Evolutionary conservation across 2,113 vertebrate genomes (phyloP), one percentile per base, ranked within the genome.

Genomic region (Chlorocebus sabaeus): DNA sequence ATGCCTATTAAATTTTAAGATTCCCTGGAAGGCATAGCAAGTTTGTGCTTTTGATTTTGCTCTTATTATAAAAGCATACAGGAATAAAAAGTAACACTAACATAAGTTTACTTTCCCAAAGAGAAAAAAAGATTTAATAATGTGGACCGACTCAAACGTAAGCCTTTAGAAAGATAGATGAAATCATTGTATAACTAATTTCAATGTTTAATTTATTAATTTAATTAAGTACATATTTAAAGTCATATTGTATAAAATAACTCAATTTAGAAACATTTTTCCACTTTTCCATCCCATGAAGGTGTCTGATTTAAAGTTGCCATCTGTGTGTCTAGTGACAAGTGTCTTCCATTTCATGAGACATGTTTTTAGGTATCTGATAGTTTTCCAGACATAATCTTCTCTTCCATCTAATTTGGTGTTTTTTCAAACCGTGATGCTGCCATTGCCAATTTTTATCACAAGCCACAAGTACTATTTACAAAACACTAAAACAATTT

Each of bases 1-100:
- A 93, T 75, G 17, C 14, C 92, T 68, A 70, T 93, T 95, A 82
- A 78, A 92, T 91, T 96, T 96, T 95, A 93, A 91, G 86, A 82
- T 67, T 57, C 43, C 59, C 86, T 89, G 17, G 45, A 94, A 95
- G 57, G 78, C 35, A 94, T 84, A 94, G 81, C 6, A 93, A 86
- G 25, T 40, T 48, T 88, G 40, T 91, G 73, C n/a, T 93, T 96
- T 89, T 94, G 38, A 92, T 92, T 97, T 73, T 96, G 38, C 30
- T 96, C 73, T 90, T 75, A 79, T 79, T 73, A 83, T 72, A 90
- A 45, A 92, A 94, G 12, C 55, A 64, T 43, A 64, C 20, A 59
- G 79, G 18, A 91, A 79, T 55, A 76, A 73, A 96, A 93, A 78
- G 20, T 79, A 48, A 83, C 14, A 11, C 76, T 55, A 80, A 8